Conservation (phyloP, 1,140 invertebrate genomes). For the Eurosta solidaginis region DNA sequence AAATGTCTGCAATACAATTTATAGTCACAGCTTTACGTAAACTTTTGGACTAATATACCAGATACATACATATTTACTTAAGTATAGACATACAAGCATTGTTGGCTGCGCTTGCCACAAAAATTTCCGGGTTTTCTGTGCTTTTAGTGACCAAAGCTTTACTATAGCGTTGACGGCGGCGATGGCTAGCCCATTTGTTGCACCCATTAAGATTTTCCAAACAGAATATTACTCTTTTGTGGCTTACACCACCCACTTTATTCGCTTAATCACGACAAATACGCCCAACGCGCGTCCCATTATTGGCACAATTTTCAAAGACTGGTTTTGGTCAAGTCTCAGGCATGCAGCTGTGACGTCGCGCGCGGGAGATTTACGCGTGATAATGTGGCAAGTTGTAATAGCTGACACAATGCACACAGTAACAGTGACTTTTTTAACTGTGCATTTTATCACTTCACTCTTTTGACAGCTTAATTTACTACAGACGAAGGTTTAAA, state of each 20-base stretch:
- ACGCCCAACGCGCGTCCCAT: neutral
- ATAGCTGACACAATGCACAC: neutral
- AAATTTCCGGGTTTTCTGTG: neutral
- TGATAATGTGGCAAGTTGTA: neutral
- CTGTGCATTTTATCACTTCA: neutral
- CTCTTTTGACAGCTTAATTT: neutral
- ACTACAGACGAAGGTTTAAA: neutral
- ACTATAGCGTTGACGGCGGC: neutral
- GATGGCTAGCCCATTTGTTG: constrained; percentile 1
- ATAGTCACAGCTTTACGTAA: neutral
- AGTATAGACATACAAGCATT: neutral
- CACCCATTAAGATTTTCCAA: neutral
- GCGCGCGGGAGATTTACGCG: neutral
- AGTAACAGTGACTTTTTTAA: neutral
- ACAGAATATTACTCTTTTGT: neutral
- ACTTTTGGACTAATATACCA: neutral
- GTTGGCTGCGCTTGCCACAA: constrained; percentile 1
- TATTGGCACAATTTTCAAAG: constrained; percentile 9
- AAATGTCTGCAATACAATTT: neutral
- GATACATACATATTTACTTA: neutral
- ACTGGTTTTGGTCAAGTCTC: constrained; percentile 7
- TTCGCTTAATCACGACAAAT: neutral
- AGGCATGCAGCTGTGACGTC: neutral
- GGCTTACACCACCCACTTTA: neutral
- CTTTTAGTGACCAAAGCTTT: neutral